A percentile compares a stretch with the other conserved stretches of the same genome.
These are phyloP conservation scores for fruit fly (Drosophila melanogaster) DNA, from an alignment of 1,140 invertebrate genomes.

Conservation along the genomic window DNA sequence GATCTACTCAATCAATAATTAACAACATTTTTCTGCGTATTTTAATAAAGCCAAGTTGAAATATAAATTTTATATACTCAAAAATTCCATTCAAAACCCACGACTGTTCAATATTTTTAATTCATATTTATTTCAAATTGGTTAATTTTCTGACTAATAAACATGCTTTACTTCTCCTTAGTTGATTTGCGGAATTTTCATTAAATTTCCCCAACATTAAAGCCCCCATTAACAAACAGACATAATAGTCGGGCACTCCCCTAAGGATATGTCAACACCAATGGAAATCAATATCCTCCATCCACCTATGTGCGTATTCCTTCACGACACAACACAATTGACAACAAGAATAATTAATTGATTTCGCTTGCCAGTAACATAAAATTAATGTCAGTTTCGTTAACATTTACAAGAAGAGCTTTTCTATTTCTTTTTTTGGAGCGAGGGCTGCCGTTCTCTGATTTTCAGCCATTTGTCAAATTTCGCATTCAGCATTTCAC, in stretches of 20 bases:
- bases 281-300: slow-evolving; percentile 50
- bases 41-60: too few relatives aligned
- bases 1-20: too few relatives aligned
- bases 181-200: background rate
- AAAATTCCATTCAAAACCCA: too few relatives aligned
- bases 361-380: slow-evolving; percentile 54
- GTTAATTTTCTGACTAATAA: too few relatives aligned
- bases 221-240: slow-evolving; percentile 8
- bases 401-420: slow-evolving; percentile 46
- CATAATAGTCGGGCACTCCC: slow-evolving; percentile 11
- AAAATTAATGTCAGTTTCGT: slow-evolving; percentile 70
- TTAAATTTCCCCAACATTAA: slow-evolving; percentile 6
- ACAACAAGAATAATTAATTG: slow-evolving; percentile 54
- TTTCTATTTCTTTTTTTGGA: slow-evolving; percentile 14
- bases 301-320: slow-evolving; percentile 13
- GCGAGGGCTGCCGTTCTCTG: slow-evolving; percentile 43
- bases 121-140: too few relatives aligned
- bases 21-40: too few relatives aligned
- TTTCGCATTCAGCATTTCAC: slow-evolving; percentile 26
- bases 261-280: slow-evolving; percentile 51
- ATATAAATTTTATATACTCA: too few relatives aligned
- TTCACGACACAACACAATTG: slow-evolving; percentile 15
- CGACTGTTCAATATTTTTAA: too few relatives aligned
- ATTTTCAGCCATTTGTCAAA: slow-evolving; percentile 74
- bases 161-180: too few relatives aligned